Conservation (phyloP, 2,113 vertebrate genomes). For the Sphaerodactylus townsendi region DNA sequence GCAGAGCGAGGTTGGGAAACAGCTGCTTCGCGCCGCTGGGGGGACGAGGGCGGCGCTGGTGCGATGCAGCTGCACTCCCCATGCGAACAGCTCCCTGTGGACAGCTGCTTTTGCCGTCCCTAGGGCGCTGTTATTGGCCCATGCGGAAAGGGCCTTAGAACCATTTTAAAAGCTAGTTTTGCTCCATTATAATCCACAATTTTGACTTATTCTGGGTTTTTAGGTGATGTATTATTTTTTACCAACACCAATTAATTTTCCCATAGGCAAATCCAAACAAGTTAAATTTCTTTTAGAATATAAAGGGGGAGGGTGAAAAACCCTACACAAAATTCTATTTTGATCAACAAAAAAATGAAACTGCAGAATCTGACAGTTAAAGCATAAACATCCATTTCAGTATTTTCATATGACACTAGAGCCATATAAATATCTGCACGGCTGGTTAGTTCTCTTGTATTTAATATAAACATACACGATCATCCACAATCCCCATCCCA, state of each 20-base stretch:
- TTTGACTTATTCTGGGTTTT: not conserved
- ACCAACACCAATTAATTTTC: not conserved
- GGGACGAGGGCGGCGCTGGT: too few species aligned
- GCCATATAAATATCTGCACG: not conserved
- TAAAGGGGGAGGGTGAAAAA: not conserved
- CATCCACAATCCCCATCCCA: not conserved
- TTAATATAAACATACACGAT: constrained; percentile 18
- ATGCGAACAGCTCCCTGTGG: too few species aligned
- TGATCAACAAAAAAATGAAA: not conserved
- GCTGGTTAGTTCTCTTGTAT: constrained; percentile 10
- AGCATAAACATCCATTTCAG: constrained; percentile 5
- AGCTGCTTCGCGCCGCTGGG: too few species aligned
- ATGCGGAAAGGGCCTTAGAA: too few species aligned
- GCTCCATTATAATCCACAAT: not conserved
- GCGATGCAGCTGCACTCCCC: too few species aligned
- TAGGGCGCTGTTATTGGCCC: too few species aligned
- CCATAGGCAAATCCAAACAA: not conserved
- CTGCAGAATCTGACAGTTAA: not conserved
- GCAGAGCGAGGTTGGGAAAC: too few species aligned
- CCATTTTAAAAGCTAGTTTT: not conserved
- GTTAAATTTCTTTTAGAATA: not conserved
- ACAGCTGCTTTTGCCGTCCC: too few species aligned
- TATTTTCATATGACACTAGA: constrained; percentile 7
- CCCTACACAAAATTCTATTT: not conserved
- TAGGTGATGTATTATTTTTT: not conserved